Percentiles rank a stretch among this genome's conserved stretches.
Evolutionary conservation across 2,888 invertebrate genomes (phyloP).

Genomic region (Perithous albicinctus): DNA sequence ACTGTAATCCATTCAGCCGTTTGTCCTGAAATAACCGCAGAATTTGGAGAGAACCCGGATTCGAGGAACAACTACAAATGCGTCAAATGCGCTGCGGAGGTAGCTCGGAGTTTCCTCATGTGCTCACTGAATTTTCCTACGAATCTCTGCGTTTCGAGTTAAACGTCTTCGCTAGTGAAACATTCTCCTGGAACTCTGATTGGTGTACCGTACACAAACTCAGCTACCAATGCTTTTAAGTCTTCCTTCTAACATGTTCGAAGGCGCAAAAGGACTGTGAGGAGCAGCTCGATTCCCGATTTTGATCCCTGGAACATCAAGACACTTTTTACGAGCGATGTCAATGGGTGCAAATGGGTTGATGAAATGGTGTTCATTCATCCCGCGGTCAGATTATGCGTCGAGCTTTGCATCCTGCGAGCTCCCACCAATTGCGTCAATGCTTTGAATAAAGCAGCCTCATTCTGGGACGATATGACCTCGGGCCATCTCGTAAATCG

Average conservation of each 20-base stretch:
- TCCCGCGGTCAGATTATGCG: no score
- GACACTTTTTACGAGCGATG: background rate
- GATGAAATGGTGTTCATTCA: no score
- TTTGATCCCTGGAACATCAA: constrained; percentile 5
- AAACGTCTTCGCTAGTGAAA: constrained; percentile 41
- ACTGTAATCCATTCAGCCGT: no score
- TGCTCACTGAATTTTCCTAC: constrained; percentile 35
- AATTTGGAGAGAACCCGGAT: no score
- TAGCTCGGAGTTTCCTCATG: no score
- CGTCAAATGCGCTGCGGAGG: constrained; percentile 43
- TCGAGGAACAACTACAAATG: no score
- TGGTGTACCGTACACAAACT: constrained; percentile 50
- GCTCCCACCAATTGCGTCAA: constrained; percentile 67
- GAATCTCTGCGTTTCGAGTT: constrained; percentile 42
- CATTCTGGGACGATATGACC: constrained; percentile 73
- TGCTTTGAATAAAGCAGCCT: constrained; percentile 71
- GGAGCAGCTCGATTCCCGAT: constrained; percentile 65
- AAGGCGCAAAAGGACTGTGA: constrained; percentile 64
- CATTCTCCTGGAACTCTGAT: constrained; percentile 55
- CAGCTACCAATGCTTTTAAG: constrained; percentile 37
- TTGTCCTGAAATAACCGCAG: no score
- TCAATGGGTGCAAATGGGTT: no score
- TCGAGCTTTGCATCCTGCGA: background rate
- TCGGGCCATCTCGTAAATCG: no score
- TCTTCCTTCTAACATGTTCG: constrained; percentile 63